Base-by-base conservation (phyloP, 1,140 invertebrate genomes). In the Trissolcus basalis region DNA sequence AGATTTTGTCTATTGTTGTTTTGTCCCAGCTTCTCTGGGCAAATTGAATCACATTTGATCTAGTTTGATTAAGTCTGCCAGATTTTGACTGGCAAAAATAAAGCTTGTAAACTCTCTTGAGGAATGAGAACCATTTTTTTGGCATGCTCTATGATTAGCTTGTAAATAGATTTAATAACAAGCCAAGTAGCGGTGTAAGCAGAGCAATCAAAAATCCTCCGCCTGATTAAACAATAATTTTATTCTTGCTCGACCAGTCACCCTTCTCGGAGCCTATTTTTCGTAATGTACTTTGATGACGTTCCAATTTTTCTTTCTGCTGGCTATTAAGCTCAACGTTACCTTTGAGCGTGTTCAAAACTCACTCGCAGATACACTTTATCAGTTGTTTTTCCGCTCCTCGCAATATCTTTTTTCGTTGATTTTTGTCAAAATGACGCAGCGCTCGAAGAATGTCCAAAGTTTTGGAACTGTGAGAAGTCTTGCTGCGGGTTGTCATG, bases 51-150 rank as follows among this genome's bases (percentile, higher is more conserved):
- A n/a, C n/a, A n/a, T n/a, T n/a, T n/a, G n/a, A n/a, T n/a, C n/a
- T n/a, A n/a, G n/a, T n/a, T n/a, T n/a, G n/a, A n/a, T n/a, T n/a
- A n/a, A n/a, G n/a, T n/a, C n/a, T n/a, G n/a, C n/a, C n/a, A n/a
- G n/a, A n/a, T n/a, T n/a, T n/a, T n/a, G n/a, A n/a, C n/a, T n/a
- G n/a, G n/a, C n/a, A n/a, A n/a, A n/a, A n/a, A n/a, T n/a, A n/a
- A n/a, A n/a, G n/a, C 13, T 4, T 27, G 19, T 27, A 27, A 27
- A 32, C 58, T 48, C 12, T 75, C 71, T n/a, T 11, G 27, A 0
- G 71, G 71, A 10, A 68, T 11, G 10, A 75, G 16, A 12, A 75
- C 44, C 71, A 75, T 75, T 58, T 75, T 75, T 33, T 36, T 60
- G 5, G 43, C 51, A 13, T 68, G 41, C 32, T 75, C 64, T 59